Percentiles rank a stretch among this genome's conserved stretches.
phyloP scores from a whole-genome alignment of 1,140 invertebrate species.

The Dendrolimus punctatus region DNA sequence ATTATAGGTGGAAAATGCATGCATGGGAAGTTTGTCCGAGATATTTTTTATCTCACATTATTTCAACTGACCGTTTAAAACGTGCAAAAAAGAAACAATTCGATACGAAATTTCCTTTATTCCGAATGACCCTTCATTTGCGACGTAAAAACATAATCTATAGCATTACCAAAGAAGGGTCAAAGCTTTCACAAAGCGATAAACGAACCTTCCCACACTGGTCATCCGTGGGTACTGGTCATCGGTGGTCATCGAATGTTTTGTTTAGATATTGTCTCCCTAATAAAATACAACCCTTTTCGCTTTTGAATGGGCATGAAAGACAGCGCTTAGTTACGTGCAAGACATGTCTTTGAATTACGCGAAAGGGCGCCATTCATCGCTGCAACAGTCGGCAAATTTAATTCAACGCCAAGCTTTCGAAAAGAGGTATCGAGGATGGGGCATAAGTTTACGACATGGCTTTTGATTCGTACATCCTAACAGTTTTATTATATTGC shows the following conservation, averaged over 20 bases:
- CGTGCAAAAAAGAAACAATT: slow-evolving; percentile 55
- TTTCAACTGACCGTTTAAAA: slow-evolving; percentile 51
- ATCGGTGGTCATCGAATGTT: slow-evolving; percentile 57
- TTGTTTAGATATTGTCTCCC: slow-evolving; percentile 50
- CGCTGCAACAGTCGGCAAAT: background rate
- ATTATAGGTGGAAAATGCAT: slow-evolving; percentile 69
- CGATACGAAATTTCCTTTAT: slow-evolving; percentile 32
- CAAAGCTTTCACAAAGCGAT: slow-evolving; percentile 41
- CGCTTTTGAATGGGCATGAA: slow-evolving; percentile 21
- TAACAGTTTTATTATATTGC: too few species aligned
- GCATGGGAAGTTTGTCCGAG: slow-evolving; percentile 52
- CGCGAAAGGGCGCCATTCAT: slow-evolving; percentile 40
- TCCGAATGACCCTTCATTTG: slow-evolving; percentile 39
- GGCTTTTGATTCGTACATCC: too few species aligned
- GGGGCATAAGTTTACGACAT: too few species aligned
- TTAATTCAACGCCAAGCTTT: background rate
- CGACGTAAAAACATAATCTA: slow-evolving; percentile 39
- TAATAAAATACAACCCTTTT: slow-evolving; percentile 52
- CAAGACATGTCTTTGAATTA: slow-evolving; percentile 43
- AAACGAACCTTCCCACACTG: slow-evolving; percentile 38
- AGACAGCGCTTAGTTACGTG: slow-evolving; percentile 36
- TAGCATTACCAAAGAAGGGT: slow-evolving; percentile 47
- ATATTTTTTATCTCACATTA: slow-evolving; percentile 47
- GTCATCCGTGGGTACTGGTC: slow-evolving; percentile 54
- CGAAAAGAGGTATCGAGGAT: background rate